Evolutionary conservation across 2,888 invertebrate species (phyloP).

Genomic region (Sympetrum striolatum): DNA sequence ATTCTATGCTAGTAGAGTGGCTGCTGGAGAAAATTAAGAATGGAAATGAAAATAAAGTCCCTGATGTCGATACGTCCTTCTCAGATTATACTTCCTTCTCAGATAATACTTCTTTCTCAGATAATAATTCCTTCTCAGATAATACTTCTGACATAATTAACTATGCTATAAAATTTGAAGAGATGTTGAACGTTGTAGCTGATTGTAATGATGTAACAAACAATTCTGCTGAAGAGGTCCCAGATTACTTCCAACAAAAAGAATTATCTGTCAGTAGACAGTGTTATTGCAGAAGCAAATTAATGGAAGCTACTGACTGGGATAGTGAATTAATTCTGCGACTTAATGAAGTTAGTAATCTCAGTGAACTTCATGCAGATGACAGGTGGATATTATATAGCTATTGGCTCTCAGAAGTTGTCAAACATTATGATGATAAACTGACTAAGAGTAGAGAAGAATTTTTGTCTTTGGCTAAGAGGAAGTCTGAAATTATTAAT

Average conservation of each 20-base stretch:
- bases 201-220: neutral
- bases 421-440: neutral
- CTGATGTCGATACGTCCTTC: neutral
- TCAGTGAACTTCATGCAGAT: slow-evolving; percentile 40
- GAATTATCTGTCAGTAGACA: neutral
- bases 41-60: neutral
- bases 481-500: neutral
- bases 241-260: neutral
- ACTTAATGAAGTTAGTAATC: neutral
- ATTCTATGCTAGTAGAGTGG: neutral
- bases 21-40: neutral
- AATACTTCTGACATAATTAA: neutral
- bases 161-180: neutral
- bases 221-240: neutral
- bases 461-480: neutral
- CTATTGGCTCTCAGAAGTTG: slow-evolving; percentile 46
- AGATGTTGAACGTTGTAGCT: no score
- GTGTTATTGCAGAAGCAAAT: neutral
- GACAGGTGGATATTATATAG: slow-evolving; percentile 47
- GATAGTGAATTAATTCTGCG: neutral
- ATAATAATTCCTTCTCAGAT: neutral
- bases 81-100: no score
- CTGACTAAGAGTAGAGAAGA: neutral
- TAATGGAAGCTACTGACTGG: neutral
- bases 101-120: no score